These are phyloP conservation scores for Ochlodes sylvanus DNA, from an alignment of 2,888 invertebrate species.

Conservation along the genomic window DNA sequence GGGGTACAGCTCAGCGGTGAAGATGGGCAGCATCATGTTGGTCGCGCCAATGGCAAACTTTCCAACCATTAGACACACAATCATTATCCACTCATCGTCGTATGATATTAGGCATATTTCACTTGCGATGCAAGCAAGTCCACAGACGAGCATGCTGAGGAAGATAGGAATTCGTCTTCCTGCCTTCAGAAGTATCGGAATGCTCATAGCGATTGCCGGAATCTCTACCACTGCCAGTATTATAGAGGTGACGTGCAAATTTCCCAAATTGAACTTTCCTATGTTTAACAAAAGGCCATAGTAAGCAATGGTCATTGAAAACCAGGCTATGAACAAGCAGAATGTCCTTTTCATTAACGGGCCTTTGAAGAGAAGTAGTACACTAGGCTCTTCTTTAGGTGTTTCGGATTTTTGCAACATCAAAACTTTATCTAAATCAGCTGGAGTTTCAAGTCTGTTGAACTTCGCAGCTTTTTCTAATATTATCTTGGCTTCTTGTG, in stretches of 20 bases:
- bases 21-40: constrained; percentile 92
- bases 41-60: constrained; percentile 92
- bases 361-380: constrained; percentile 88
- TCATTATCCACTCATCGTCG: constrained; percentile 87
- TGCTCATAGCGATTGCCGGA: constrained; percentile 91
- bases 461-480: constrained; percentile 87
- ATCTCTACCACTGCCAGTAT: constrained; percentile 91
- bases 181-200: constrained; percentile 89
- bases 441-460: constrained; percentile 87
- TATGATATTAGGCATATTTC: constrained; percentile 81
- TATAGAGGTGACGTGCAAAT: constrained; percentile 90
- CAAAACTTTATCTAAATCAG: constrained; percentile 89
- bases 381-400: constrained; percentile 79
- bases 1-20: constrained; percentile 90
- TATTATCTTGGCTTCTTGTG: constrained; percentile 88
- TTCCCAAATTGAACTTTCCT: constrained; percentile 89
- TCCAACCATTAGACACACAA: constrained; percentile 91
- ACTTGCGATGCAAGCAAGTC: constrained; percentile 88
- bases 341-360: constrained; percentile 88
- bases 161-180: constrained; percentile 90
- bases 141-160: constrained; percentile 88
- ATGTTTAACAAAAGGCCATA: constrained; percentile 91
- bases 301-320: constrained; percentile 90
- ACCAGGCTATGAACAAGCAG: constrained; percentile 90
- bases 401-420: constrained; percentile 78